A percentile compares a stretch with the other conserved stretches of the same genome.
Conservation (phyloP, 2,113 vertebrate species). For the Sylvietta virens region DNA sequence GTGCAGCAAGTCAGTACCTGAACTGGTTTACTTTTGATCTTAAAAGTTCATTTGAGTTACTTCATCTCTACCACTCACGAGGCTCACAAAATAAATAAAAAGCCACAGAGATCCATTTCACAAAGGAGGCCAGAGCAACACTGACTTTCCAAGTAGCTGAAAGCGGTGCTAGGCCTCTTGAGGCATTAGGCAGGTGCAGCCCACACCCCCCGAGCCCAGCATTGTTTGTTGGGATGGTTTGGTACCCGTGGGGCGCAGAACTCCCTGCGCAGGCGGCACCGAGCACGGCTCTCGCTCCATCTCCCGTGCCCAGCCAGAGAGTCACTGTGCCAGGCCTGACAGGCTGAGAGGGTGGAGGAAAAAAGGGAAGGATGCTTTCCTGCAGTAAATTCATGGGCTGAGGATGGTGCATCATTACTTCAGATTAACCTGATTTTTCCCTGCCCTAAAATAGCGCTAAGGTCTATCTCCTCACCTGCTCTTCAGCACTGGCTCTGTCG, state of each 20-base stretch:
- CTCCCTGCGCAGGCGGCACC: not conserved
- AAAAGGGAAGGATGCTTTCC: not conserved
- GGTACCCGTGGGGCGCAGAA: accelerated
- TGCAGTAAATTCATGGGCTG: not conserved
- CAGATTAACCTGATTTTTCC: not conserved
- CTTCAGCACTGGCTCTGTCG: not conserved
- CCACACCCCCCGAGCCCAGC: not conserved
- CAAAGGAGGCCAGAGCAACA: not conserved
- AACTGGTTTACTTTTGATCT: not conserved
- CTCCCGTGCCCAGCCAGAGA: not conserved
- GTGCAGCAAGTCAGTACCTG: not conserved
- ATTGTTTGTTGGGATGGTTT: no score
- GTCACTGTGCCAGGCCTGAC: not conserved
- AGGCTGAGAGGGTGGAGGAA: not conserved
- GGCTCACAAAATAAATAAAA: not conserved
- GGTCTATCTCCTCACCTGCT: not conserved
- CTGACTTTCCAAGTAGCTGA: not conserved
- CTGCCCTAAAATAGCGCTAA: not conserved
- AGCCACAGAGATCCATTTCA: not conserved
- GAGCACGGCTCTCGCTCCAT: not conserved
- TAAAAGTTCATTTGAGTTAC: not conserved
- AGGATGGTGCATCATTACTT: not conserved
- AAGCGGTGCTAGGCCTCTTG: not conserved
- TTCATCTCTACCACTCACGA: not conserved
- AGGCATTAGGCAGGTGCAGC: not conserved